Evolutionary conservation across 2,888 invertebrate species (phyloP).

Genomic region (Steinernema hermaphroditum): DNA sequence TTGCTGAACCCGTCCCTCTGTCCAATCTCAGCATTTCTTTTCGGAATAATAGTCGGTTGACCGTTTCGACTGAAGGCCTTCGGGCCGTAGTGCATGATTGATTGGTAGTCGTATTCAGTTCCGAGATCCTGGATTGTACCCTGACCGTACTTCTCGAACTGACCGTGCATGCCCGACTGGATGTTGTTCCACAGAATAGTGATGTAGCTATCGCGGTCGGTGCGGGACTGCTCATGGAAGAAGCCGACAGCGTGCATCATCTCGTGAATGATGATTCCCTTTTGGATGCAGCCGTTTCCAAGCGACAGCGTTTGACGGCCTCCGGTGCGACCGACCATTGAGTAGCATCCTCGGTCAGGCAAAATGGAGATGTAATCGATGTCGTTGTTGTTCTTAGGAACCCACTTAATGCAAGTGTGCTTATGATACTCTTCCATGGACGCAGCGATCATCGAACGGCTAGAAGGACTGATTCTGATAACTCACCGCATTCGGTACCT

Average conservation of each 20-base stretch:
- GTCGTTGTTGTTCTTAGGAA: conserved; percentile 58
- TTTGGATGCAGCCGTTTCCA: conserved; percentile 65
- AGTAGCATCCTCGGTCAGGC: conserved; percentile 66
- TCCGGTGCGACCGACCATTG: conserved; percentile 61
- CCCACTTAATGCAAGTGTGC: conserved; percentile 64
- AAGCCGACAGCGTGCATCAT: conserved; percentile 66
- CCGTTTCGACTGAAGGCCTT: conserved; percentile 64
- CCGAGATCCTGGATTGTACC: conserved; percentile 63
- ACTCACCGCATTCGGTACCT: conserved; percentile 44
- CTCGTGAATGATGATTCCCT: conserved; percentile 65
- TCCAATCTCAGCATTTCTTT: conserved; percentile 59
- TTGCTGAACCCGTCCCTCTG: conserved; percentile 63
- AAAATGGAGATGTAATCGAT: conserved; percentile 65
- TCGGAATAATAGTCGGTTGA: conserved; percentile 64
- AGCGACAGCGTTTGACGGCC: conserved; percentile 59
- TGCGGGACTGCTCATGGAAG: conserved; percentile 58
- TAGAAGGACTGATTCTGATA: conserved; percentile 40
- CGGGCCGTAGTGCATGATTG: conserved; percentile 65
- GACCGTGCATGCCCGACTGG: conserved; percentile 44
- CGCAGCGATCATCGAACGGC: conserved; percentile 64
- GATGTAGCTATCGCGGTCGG: conserved; percentile 61
- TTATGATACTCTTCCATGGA: conserved; percentile 64
- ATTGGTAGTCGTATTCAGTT: conserved; percentile 61
- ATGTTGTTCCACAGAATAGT: conserved; percentile 65
- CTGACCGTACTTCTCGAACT: conserved; percentile 65